Conservation (phyloP, 2,888 invertebrate species). For the Dolichomitus sp. region DNA sequence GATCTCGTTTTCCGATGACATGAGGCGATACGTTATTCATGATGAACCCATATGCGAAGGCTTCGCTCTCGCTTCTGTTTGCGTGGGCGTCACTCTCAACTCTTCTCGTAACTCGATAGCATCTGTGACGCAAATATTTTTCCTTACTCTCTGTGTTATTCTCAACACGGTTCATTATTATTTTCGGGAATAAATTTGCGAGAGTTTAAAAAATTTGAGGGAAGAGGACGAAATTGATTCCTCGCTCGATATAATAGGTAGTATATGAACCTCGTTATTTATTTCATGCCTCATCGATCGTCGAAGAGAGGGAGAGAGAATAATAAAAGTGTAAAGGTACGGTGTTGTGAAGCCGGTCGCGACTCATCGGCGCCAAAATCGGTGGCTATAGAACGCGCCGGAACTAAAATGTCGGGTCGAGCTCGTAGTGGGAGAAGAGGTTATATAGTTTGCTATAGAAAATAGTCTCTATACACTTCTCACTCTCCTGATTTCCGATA, state of each 20-base stretch:
- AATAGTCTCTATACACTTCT: neutral
- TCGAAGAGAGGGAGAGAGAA: neutral
- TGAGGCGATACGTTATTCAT: conserved; percentile 27
- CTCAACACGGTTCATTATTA: neutral
- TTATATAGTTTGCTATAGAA: neutral
- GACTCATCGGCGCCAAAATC: conserved; percentile 58
- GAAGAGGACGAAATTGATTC: neutral
- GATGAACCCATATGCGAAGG: neutral
- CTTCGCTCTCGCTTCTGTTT: neutral
- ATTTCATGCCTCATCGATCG: conserved; percentile 55
- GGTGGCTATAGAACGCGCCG: conserved; percentile 6
- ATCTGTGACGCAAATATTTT: conserved; percentile 13
- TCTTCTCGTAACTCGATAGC: conserved; percentile 13
- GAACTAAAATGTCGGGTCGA: neutral
- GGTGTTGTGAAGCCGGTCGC: conserved; percentile 29
- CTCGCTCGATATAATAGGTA: neutral
- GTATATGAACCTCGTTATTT: conserved; percentile 18
- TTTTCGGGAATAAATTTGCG: conserved; percentile 9
- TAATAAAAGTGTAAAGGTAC: conserved; percentile 4
- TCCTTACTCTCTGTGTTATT: neutral
- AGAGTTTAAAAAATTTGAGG: neutral
- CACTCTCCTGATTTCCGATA: neutral
- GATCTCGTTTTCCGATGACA: conserved; percentile 28
- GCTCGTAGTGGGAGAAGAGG: neutral
- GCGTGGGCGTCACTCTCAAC: conserved; percentile 23